Percentiles rank a stretch among this genome's conserved stretches.
Conservation (phyloP, 1,140 invertebrate species). For the Drosophila saltans region DNA sequence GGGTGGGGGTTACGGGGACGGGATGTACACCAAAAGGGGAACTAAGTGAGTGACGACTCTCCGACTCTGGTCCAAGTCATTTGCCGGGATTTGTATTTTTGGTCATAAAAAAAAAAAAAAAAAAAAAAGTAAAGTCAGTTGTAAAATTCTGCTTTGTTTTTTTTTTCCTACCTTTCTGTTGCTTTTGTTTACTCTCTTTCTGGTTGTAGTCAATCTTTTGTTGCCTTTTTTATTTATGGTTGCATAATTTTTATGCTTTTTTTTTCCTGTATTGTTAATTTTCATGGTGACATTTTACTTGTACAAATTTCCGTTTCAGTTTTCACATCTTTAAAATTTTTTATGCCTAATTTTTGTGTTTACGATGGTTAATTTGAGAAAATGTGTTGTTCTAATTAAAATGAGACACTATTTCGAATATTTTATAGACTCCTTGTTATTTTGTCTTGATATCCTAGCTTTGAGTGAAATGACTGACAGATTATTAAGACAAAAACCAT, state of each 20-base stretch:
- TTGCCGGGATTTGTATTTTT: conserved; percentile 60
- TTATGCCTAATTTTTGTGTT: neutral
- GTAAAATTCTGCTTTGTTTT: conserved; percentile 19
- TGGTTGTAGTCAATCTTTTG: conserved; percentile 18
- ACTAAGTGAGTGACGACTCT: too few relatives aligned
- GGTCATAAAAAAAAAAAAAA: conserved; percentile 44
- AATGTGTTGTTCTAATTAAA: neutral
- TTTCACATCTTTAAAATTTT: neutral
- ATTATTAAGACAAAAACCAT: neutral
- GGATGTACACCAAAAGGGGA: conserved; percentile 11
- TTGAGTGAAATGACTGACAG: neutral
- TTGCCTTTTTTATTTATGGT: conserved; percentile 56
- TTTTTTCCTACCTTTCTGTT: neutral
- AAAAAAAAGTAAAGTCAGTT: neutral
- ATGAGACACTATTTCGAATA: too few relatives aligned
- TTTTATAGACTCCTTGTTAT: too few relatives aligned
- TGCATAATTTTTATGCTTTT: conserved; percentile 42
- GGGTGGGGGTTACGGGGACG: neutral
- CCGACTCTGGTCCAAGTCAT: conserved; percentile 33
- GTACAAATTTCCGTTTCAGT: too few relatives aligned
- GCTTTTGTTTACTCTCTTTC: conserved; percentile 5
- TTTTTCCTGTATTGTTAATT: conserved; percentile 27
- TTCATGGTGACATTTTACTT: conserved; percentile 22
- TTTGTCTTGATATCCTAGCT: too few relatives aligned
- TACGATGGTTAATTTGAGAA: neutral